phyloP scores from a whole-genome alignment of 2,113 vertebrate genomes.

The Austrofundulus limnaeus region DNA sequence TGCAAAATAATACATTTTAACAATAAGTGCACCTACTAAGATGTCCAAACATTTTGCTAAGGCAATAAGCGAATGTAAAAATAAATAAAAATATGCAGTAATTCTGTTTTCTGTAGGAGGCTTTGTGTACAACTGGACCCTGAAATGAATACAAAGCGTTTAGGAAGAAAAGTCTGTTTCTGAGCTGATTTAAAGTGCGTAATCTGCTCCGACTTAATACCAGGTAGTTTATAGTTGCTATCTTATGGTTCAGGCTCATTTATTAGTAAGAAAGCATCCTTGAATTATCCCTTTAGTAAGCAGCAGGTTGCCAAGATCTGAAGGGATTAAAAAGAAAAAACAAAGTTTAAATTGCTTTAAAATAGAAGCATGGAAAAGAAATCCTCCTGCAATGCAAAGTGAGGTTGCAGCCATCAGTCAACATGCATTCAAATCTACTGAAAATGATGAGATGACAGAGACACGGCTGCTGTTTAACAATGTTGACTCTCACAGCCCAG shows the following conservation, averaged over 20 bases:
- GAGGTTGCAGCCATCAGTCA: not conserved
- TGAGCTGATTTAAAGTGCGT: conserved; percentile 31
- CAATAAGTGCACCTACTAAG: too few relatives aligned
- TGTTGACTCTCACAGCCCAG: conserved; percentile 37
- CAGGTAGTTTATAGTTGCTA: conserved; percentile 5
- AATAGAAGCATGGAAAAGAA: not conserved
- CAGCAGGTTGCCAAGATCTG: conserved; percentile 21
- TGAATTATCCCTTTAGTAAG: conserved; percentile 14
- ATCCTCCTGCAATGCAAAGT: not conserved
- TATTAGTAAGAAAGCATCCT: conserved; percentile 6
- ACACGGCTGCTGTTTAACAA: conserved; percentile 21
- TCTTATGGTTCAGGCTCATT: conserved; percentile 5
- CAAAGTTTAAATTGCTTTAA: conserved; percentile 7
- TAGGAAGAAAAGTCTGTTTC: not conserved
- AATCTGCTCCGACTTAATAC: conserved; percentile 20
- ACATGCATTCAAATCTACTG: conserved; percentile 1
- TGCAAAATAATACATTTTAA: too few relatives aligned
- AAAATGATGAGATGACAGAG: conserved; percentile 7
- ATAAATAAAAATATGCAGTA: not conserved
- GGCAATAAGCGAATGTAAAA: not conserved
- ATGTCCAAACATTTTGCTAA: not conserved
- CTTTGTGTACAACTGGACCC: not conserved
- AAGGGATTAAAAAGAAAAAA: conserved; percentile 15
- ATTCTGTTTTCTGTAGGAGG: not conserved
- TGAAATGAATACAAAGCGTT: not conserved